phyloP scores from a whole-genome alignment of 1,140 invertebrate genomes.

The Patella vulgata region DNA sequence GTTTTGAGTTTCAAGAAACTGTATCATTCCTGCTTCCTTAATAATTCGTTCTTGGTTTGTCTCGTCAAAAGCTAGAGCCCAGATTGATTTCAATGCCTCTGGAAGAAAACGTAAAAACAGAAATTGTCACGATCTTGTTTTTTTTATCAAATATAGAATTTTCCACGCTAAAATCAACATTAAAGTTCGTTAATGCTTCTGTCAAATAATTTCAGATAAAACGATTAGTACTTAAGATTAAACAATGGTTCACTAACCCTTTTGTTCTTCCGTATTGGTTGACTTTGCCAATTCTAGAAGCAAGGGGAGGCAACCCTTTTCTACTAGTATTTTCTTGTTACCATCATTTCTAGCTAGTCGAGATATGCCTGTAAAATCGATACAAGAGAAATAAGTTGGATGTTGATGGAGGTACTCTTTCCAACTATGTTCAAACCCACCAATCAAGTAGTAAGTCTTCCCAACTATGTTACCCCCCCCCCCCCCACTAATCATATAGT shows the following conservation, averaged over 20 bases:
- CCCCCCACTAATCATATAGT: no score
- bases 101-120: background rate
- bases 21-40: background rate
- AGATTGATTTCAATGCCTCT: slow-evolving; percentile 23
- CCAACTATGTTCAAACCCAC: no score
- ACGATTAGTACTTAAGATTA: background rate
- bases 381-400: no score
- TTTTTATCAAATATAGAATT: no score
- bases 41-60: slow-evolving; percentile 10
- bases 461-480: no score
- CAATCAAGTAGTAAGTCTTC: no score
- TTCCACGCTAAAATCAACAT: background rate
- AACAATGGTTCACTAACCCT: slow-evolving; percentile 2
- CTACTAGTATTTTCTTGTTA: slow-evolving; percentile 37
- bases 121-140: no score
- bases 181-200: background rate
- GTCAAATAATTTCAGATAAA: no score
- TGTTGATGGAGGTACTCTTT: no score
- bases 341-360: slow-evolving; percentile 37
- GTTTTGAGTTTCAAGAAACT: background rate
- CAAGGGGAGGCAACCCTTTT: slow-evolving; percentile 23
- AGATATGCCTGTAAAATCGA: slow-evolving; percentile 20
- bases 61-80: slow-evolving; percentile 31
- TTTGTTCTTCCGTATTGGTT: slow-evolving; percentile 24
- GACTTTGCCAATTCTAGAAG: slow-evolving; percentile 22